Base-by-base conservation (phyloP, 1,140 invertebrate genomes). In the Temnothorax nylanderi region DNA sequence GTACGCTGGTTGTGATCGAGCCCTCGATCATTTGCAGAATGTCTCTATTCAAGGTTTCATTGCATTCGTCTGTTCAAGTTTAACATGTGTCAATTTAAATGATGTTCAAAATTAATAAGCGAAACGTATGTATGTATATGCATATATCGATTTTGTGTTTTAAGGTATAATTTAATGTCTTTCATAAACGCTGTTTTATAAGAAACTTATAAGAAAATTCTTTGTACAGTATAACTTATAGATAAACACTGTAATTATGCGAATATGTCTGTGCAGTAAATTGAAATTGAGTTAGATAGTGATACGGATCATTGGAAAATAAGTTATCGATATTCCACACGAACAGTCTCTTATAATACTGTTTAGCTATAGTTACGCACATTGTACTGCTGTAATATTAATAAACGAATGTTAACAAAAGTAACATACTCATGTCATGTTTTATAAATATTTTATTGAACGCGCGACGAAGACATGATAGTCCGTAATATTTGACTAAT, bases 31-130 rank as follows among this genome's bases (percentile, higher is more conserved):
- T 89, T 91, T 94, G 93, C 76, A 91, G 84, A 87, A 95, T 88
- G 81, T 94, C 88, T 77, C 72, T 94, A 80, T 95, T 93, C 85
- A 95, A 89, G 64, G 93, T 92, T 90, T 95, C 93, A 80, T 95
- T 95, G 80, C 94, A 94, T 89, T 95, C 95, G 84, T 93, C 94
- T 95, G 87, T 88, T 89, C 54, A 75, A 78, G 34, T 80, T 88
- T 90, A 90, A 91, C 88, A 84, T 44, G 76, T 65, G 72, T 90
- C 76, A 82, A 89, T 87, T 90, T 47, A 60, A 65, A 92, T 86
- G 80, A 90, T 86, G 88, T 80, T 85, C 86, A 87, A 56, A 47
- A 90, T 75, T 74, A 47, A 82, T 88, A 74, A 69, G n/a, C 32
- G 26, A 51, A 67, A 87, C 65, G 54, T 69, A 56, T 74, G 76